Evolutionary conservation across 1,140 invertebrate genomes (phyloP).

Genomic region (Bombus turneri): DNA sequence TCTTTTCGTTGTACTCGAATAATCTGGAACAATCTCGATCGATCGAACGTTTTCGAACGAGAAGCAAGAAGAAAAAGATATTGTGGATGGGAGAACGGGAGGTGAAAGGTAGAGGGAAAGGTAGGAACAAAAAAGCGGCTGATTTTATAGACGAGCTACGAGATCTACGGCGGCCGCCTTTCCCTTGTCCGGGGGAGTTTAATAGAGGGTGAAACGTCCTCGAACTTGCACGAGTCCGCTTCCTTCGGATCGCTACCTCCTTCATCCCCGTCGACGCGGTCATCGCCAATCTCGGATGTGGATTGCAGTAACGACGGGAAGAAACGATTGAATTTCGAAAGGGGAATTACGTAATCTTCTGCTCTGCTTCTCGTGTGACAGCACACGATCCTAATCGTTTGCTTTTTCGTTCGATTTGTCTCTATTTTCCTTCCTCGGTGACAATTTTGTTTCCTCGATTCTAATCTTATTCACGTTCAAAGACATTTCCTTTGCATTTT

Average conservation of each 20-base stretch:
- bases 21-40: slow-evolving; percentile 43
- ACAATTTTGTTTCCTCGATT: not conserved
- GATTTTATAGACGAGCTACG: slow-evolving; percentile 74
- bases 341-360: slow-evolving; percentile 52
- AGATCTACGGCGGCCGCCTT: slow-evolving; percentile 77
- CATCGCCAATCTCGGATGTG: slow-evolving; percentile 63
- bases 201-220: slow-evolving; percentile 83
- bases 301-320: slow-evolving; percentile 37
- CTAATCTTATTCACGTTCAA: not conserved
- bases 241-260: slow-evolving; percentile 53
- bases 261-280: slow-evolving; percentile 59
- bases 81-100: no score
- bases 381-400: slow-evolving; percentile 63
- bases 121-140: slow-evolving; percentile 56
- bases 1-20: not conserved
- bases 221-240: slow-evolving; percentile 67
- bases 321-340: slow-evolving; percentile 2
- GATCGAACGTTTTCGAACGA: slow-evolving; percentile 42
- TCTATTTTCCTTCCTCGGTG: not conserved
- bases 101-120: not conserved
- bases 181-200: slow-evolving; percentile 81
- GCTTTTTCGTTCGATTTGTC: slow-evolving; percentile 54
- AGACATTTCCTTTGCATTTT: not conserved
- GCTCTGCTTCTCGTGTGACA: slow-evolving; percentile 34
- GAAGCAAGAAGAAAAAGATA: not conserved